A percentile compares a stretch with the other conserved stretches of the same genome.
These are phyloP conservation scores for Ceraclea dissimilis DNA, from an alignment of 2,888 invertebrate genomes.

Conservation along the genomic window DNA sequence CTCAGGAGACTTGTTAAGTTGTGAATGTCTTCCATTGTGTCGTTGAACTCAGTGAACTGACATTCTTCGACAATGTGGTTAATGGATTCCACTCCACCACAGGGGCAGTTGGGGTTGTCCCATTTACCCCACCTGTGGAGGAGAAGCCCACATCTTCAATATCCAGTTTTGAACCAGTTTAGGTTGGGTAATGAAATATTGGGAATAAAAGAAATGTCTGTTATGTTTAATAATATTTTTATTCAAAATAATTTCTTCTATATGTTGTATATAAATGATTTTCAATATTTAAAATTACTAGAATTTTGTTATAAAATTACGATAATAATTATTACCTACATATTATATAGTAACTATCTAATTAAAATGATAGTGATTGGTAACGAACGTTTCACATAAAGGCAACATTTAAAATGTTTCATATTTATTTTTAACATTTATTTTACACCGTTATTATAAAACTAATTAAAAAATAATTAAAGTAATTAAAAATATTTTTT, in stretches of 20 bases:
- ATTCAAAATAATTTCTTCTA: conserved; percentile 26
- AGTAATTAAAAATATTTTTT: conserved; percentile 19
- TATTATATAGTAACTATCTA: background rate
- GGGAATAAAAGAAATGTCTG: no score
- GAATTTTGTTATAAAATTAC: background rate
- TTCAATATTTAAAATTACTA: conserved; percentile 23
- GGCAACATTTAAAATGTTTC: conserved; percentile 21
- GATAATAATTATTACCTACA: no score
- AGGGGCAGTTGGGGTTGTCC: no score
- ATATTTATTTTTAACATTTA: background rate
- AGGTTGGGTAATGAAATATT: no score
- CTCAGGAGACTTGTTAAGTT: no score
- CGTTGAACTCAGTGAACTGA: no score
- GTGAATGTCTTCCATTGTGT: no score
- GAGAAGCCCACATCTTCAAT: no score
- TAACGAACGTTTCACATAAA: conserved; percentile 27
- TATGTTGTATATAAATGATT: conserved; percentile 26
- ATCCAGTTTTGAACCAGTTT: no score
- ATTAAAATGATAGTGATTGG: conserved; percentile 24
- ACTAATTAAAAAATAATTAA: conserved; percentile 6
- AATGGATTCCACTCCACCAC: no score
- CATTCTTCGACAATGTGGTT: no score
- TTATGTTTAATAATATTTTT: conserved; percentile 20
- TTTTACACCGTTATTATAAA: background rate
- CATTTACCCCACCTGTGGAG: no score